A percentile compares a stretch with the other conserved stretches of the same genome.
phyloP scores from a whole-genome alignment of 2,888 invertebrate genomes.

The Smittia aterrima region DNA sequence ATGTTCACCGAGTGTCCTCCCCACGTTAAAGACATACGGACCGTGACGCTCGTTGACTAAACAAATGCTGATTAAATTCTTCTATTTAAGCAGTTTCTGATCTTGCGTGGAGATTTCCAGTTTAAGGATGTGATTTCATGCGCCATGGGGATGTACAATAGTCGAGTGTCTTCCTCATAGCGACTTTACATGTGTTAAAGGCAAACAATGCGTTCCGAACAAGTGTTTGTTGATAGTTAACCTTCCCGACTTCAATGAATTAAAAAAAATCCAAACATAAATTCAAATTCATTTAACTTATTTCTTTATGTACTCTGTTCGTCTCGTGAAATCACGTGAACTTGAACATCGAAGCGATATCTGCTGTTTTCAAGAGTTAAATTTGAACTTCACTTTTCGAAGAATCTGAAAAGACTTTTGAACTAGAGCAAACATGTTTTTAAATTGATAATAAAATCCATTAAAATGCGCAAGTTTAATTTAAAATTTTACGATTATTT shows the following conservation, averaged over 20 bases:
- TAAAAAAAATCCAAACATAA: too few species aligned
- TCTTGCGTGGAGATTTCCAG: not conserved
- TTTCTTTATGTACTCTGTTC: too few species aligned
- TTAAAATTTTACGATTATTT: conserved; percentile 41
- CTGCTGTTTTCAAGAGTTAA: too few species aligned
- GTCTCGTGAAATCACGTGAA: conserved; percentile 2
- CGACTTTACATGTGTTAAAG: too few species aligned
- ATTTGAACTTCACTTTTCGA: too few species aligned
- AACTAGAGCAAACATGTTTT: conserved; percentile 36
- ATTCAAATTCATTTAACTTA: too few species aligned
- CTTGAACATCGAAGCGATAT: not conserved
- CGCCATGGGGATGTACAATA: too few species aligned
- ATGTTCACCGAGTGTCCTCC: not conserved
- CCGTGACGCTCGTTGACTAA: not conserved
- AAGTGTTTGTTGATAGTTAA: too few species aligned
- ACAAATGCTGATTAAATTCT: not conserved
- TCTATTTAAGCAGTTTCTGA: not conserved
- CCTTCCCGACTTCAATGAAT: too few species aligned
- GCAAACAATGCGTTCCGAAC: too few species aligned
- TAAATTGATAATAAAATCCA: conserved; percentile 37
- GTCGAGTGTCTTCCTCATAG: too few species aligned
- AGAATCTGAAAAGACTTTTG: not conserved
- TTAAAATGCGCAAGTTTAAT: conserved; percentile 35
- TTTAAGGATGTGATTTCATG: not conserved
- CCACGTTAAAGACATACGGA: not conserved